Conservation (phyloP, 2,113 vertebrate genomes). For the Cyprinodon brontotheroides region DNA sequence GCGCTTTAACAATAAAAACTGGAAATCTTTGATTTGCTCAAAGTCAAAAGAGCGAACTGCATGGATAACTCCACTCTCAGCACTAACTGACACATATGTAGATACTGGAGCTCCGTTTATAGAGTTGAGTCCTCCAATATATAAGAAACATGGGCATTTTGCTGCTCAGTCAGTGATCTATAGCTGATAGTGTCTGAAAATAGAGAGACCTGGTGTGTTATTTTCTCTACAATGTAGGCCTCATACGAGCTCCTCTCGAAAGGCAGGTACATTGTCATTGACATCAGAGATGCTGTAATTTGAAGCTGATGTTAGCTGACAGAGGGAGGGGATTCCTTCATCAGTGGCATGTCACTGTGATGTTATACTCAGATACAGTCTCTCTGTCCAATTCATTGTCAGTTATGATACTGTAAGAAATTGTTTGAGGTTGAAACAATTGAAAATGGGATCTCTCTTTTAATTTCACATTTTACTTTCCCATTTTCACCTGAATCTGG, state of each 20-base stretch:
- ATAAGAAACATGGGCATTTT: not conserved
- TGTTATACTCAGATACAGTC: not conserved
- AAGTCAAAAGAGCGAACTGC: not conserved
- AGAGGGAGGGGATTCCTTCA: not conserved
- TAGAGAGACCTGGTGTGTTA: not conserved
- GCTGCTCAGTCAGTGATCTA: not conserved
- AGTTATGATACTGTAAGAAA: conserved; percentile 62
- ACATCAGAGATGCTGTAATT: not conserved
- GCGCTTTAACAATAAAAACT: not conserved
- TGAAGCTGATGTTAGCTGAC: not conserved
- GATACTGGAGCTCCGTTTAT: not conserved
- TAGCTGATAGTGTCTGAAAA: not conserved
- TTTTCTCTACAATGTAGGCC: not conserved
- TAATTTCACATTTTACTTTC: conserved; percentile 41
- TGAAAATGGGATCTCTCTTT: conserved; percentile 48
- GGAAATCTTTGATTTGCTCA: not conserved
- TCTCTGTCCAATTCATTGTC: conserved; percentile 20
- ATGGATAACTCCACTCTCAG: not conserved
- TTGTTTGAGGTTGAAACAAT: conserved; percentile 61
- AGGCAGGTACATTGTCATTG: not conserved
- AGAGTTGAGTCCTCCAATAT: not conserved
- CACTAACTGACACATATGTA: not conserved
- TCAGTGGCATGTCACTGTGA: not conserved
- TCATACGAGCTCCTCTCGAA: not conserved
- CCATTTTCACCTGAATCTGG: conserved; percentile 63